Conservation (phyloP, 2,888 invertebrate species). For the Kuschelorhynchus macadamiae region DNA sequence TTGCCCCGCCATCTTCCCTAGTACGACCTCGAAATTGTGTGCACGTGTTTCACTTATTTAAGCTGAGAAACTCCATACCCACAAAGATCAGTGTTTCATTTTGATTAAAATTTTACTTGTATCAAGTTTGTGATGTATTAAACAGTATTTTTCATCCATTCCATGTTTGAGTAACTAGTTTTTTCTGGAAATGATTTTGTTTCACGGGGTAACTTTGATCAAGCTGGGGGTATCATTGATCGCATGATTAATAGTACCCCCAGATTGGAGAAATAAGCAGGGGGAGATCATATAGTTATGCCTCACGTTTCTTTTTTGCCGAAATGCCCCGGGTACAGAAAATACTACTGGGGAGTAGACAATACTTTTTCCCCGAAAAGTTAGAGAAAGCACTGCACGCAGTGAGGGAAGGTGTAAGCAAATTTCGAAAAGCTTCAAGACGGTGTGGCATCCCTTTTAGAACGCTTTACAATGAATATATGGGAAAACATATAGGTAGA, state of each 20-base stretch:
- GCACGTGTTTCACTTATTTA: conserved; percentile 4
- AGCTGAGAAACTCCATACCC: conserved; percentile 4
- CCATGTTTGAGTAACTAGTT: background rate
- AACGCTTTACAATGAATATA: conserved; percentile 25
- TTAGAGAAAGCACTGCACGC: conserved; percentile 7
- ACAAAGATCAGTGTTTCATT: conserved; percentile 7
- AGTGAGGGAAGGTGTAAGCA: conserved; percentile 25
- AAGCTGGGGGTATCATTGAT: conserved; percentile 14
- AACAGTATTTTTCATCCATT: background rate
- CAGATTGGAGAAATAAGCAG: background rate
- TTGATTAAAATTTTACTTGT: background rate
- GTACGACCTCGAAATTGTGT: conserved; percentile 8
- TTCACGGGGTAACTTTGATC: conserved; percentile 13
- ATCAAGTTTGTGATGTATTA: conserved; percentile 3
- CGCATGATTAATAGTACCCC: conserved; percentile 1
- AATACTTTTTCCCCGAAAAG: conserved; percentile 1
- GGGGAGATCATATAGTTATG: background rate
- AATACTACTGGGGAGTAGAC: conserved; percentile 9
- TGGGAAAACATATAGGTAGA: background rate
- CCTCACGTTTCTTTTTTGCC: background rate
- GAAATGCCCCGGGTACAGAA: conserved; percentile 7
- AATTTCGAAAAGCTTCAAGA: conserved; percentile 21
- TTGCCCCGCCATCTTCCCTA: conserved; percentile 1
- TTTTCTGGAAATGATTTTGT: conserved; percentile 1
- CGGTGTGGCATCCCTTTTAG: conserved; percentile 25